Percentiles rank a stretch among this genome's conserved stretches.
These are phyloP conservation scores for Philaenus spumarius DNA, from an alignment of 1,140 invertebrate genomes.

Conservation along the genomic window DNA sequence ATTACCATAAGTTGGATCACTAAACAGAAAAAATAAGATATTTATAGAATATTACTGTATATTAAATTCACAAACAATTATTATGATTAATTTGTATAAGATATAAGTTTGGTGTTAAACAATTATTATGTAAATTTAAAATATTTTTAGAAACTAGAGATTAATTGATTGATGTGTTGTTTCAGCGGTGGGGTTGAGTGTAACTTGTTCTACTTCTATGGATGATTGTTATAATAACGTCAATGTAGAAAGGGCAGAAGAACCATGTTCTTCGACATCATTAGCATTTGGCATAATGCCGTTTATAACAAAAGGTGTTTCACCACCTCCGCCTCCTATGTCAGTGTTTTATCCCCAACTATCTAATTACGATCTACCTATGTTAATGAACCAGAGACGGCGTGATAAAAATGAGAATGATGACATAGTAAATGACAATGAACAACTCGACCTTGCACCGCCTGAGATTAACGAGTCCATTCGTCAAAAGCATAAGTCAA, in stretches of 20 bases:
- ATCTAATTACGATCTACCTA: slow-evolving; percentile 21
- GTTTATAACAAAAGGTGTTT: slow-evolving; percentile 7
- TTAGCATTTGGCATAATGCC: slow-evolving; percentile 14
- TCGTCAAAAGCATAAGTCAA: neutral
- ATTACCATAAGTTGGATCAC: no score
- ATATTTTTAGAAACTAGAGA: no score
- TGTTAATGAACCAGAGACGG: slow-evolving; percentile 21
- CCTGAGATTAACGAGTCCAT: neutral
- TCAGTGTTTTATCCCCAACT: slow-evolving; percentile 28
- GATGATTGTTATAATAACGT: slow-evolving; percentile 20
- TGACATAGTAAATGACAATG: neutral
- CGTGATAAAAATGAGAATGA: neutral
- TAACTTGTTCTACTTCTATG: slow-evolving; percentile 20
- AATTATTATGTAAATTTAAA: no score
- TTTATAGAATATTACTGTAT: no score
- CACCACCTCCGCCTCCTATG: slow-evolving; percentile 12
- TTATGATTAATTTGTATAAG: no score
- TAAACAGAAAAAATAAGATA: no score
- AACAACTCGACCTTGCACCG: neutral
- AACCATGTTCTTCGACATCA: slow-evolving; percentile 16
- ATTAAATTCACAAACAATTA: no score
- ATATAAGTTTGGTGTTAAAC: no score
- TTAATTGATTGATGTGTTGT: no score
- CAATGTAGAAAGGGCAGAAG: slow-evolving; percentile 11
- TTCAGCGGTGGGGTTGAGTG: slow-evolving; percentile 21